phyloP scores from a whole-genome alignment of 2,113 vertebrate species.

The Ifrita kowaldi region DNA sequence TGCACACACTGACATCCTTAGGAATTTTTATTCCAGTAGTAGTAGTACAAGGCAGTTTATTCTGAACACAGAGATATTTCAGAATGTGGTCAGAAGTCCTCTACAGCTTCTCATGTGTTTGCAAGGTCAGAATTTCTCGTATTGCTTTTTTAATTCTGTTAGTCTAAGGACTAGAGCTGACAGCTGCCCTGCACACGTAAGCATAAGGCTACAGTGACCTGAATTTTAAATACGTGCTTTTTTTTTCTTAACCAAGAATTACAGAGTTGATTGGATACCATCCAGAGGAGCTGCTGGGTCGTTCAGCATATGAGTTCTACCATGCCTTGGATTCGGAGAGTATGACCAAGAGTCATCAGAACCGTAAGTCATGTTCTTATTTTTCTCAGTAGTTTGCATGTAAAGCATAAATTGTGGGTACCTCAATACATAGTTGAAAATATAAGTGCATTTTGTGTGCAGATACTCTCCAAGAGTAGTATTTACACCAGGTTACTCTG shows the following conservation, averaged over 20 bases:
- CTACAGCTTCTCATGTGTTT: neutral
- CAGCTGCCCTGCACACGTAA: neutral
- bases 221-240: neutral
- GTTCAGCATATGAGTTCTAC: constrained; percentile 90
- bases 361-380: constrained; percentile 74
- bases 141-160: neutral
- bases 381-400: neutral
- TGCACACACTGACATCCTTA: neutral
- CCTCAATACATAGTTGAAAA: neutral
- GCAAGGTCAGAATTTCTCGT: neutral
- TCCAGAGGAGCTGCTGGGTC: constrained; percentile 86
- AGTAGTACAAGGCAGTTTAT: neutral
- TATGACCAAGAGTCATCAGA: constrained; percentile 88
- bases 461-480: neutral
- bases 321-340: constrained; percentile 84
- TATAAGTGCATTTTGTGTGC: neutral
- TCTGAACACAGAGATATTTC: neutral
- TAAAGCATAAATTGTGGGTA: neutral
- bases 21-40: neutral
- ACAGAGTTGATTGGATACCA: constrained; percentile 86
- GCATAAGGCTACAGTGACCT: neutral
- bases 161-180: neutral
- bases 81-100: neutral
- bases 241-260: constrained; percentile 75
- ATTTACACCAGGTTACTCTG: neutral